phyloP scores from a whole-genome alignment of 2,797 vertebrate species.

The Somateria mollissima region DNA sequence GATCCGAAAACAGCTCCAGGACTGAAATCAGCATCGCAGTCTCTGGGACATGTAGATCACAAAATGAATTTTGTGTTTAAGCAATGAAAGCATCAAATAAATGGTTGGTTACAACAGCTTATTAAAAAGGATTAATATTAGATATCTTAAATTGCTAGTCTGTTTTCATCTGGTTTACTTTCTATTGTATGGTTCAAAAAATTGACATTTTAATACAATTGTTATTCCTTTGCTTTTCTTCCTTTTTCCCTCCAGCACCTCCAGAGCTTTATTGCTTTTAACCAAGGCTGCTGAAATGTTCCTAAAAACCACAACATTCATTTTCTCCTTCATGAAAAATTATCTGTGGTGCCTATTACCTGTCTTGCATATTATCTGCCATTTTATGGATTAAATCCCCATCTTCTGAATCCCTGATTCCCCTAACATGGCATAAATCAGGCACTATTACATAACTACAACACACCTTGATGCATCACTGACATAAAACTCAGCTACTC shows the following conservation, averaged over 20 bases:
- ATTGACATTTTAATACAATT: not conserved
- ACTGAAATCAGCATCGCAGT: not conserved
- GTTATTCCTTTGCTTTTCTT: not conserved
- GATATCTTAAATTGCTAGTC: not conserved
- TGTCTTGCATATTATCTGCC: not conserved
- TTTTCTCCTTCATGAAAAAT: not conserved
- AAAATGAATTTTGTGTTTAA: not conserved
- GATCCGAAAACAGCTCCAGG: not conserved
- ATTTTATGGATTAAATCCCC: not conserved
- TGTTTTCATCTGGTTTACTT: not conserved
- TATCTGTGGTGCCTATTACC: not conserved
- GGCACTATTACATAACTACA: not conserved
- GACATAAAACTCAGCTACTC: constrained; percentile 15
- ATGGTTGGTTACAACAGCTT: not conserved
- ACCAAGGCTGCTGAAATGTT: not conserved
- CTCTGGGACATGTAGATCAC: accelerated
- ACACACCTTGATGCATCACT: not conserved
- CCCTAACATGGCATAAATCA: not conserved
- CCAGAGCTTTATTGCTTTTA: not conserved
- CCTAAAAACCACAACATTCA: not conserved
- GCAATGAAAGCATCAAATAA: not conserved
- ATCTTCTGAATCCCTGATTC: not conserved
- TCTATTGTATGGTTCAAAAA: not conserved
- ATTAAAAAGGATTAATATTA: not conserved
- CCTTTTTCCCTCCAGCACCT: not conserved